Base-by-base conservation (phyloP, 2,888 invertebrate genomes). In the Heliconius charithonia region DNA sequence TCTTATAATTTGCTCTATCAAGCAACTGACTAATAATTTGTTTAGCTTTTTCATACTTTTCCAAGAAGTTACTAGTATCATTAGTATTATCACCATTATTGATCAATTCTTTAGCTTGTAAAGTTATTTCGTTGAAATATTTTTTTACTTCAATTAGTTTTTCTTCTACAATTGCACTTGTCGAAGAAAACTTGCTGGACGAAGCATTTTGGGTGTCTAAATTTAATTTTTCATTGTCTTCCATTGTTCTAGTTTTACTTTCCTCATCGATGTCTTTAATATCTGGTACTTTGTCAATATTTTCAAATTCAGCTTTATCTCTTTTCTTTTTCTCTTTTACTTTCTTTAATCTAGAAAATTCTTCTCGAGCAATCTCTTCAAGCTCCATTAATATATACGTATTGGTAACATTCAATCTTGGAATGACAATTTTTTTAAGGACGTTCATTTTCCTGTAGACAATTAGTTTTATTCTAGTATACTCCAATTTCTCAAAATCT, bases 281-380 rank as follows among this genome's bases (percentile, higher is more conserved):
- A 13, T 62, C 27, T n/a, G n/a, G 13, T 51, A 79, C 76, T 78
- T 81, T 74, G 56, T 81, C 29, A 13, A n/a, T 78, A 63, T 76
- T 37, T 51, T 81, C 37, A 29, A 45, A 22, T 25, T 77, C 71
- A 19, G 63, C 37, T 32, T 27, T 56, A 22, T 81, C 81, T 63
- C 77, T 80, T 32, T 79, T 80, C 75, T 84, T 85, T 70, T 81
- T 83, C 3, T 82, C 82, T 82, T 85, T 85, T 3, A 86, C 79
- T 76, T 85, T 87, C 79, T 88, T 89, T 6, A 89, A 84, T 82
- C 88, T 85, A 66, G 82, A 85, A 69, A 86, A 83, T 76, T 89
- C 89, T 80, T 91, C 89, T 81, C 89, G 84, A 3, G 83, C 86
- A 27, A 85, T 75, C 75, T 90, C 89, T 83, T 91, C 88, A 16